A percentile compares a stretch with the other conserved stretches of the same genome.
Evolutionary conservation across 2,113 vertebrate species (phyloP).

Genomic region (Macroglossus sobrinus): DNA sequence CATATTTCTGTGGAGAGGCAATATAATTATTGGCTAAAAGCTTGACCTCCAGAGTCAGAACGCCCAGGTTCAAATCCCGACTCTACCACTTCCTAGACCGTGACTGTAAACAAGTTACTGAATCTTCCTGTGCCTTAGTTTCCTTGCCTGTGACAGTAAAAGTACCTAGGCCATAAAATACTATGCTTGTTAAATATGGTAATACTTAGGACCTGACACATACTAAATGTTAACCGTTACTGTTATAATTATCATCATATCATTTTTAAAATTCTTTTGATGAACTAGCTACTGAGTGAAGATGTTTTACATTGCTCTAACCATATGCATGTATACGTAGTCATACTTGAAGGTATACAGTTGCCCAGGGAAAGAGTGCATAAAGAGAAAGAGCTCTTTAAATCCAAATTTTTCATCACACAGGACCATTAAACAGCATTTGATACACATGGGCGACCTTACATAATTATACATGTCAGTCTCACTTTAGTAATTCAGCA

Average conservation of each 20-base stretch:
- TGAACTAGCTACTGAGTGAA: neutral
- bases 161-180: neutral
- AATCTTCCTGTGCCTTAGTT: neutral
- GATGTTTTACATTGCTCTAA: neutral
- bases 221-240: neutral
- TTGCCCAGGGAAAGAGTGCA: neutral
- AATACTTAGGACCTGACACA: neutral
- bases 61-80: neutral
- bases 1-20: neutral
- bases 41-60: neutral
- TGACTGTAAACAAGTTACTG: neutral
- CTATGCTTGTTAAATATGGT: neutral
- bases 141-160: neutral
- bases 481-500: neutral
- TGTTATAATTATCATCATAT: neutral
- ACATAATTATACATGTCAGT: neutral
- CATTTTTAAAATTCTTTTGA: neutral
- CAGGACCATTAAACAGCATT: neutral
- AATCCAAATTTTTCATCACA: neutral
- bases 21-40: neutral
- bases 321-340: neutral
- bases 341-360: neutral
- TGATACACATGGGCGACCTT: neutral
- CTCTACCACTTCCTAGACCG: neutral
- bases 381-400: neutral